Base-by-base conservation (phyloP, 1,140 invertebrate genomes). In the Aricia agestis region DNA sequence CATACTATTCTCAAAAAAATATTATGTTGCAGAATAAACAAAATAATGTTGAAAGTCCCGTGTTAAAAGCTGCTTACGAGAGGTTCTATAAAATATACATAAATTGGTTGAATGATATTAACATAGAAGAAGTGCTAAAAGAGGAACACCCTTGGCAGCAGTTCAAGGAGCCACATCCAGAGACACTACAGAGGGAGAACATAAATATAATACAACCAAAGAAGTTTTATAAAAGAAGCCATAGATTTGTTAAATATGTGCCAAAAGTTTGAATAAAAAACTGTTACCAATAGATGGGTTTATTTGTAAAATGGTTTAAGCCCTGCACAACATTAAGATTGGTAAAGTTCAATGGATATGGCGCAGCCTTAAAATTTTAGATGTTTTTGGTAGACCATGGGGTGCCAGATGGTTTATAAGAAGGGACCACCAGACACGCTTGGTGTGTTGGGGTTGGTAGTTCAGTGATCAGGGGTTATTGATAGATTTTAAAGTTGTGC, bases 71-170 rank as follows among this genome's bases (percentile, higher is more conserved):
- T 67, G 70, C 77, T 57, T 80, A 77, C 65, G 76, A 79, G 41
- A 79, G 74, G 42, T 93, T 93, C 81, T 77, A 78, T 71, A 77
- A 79, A 57, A 75, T 80, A 19, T 92, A 93, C 72, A 91, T 87
- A 25, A 81, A 86, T 5, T 94, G 93, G 92, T 77, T 93, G 45
- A 91, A 89, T 72, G 88, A 94, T 66, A 73, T 93, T 18, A 88
- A 93, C 71, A 78, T 93, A 10, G 76, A 92, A 71, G 87, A 93
- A 70, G 76, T 85, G 10, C 91, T 94, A 66, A 92, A 94, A 79
- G 81, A 82, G 36, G 89, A 92, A 70, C 92, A 94, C 78, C 94
- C 94, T 0, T 95, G 94, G 92, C 83, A 92, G 31, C 93, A 94
- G 71, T 95, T 91, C 69, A 89, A 83, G 74, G 82, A 87, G 45